Percentiles rank a stretch among this genome's conserved stretches.
Evolutionary conservation across 2,113 vertebrate species (phyloP).

Genomic region (Carassius gibelio): DNA sequence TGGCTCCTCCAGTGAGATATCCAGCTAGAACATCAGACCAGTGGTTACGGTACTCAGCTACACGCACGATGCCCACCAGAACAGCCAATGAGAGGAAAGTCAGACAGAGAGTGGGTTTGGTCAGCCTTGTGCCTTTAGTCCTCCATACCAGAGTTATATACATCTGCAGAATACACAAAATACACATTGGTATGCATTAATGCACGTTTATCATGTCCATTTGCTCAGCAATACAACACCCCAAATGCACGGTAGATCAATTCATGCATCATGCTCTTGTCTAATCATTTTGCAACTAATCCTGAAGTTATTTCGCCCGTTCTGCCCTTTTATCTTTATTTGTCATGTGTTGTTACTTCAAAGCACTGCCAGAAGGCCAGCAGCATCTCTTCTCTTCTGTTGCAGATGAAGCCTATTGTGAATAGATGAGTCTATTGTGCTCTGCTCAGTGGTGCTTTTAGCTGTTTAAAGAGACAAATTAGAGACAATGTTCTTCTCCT

Average conservation of each 20-base stretch:
- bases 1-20: conserved; percentile 84
- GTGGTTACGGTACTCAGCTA: conserved; percentile 89
- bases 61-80: conserved; percentile 86
- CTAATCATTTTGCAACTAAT: neutral
- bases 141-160: conserved; percentile 86
- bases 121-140: conserved; percentile 87
- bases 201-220: neutral
- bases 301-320: neutral
- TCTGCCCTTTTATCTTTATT: neutral
- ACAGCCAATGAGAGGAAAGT: conserved; percentile 84
- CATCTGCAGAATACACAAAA: conserved; percentile 77
- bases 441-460: neutral
- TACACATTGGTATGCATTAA: neutral
- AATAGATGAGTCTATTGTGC: neutral
- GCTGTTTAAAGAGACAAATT: neutral
- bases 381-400: neutral
- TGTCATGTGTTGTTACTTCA: neutral
- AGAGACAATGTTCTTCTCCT: neutral
- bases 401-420: neutral
- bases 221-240: neutral
- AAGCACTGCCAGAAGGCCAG: neutral
- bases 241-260: neutral
- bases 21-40: conserved; percentile 89
- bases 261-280: neutral
- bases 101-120: conserved; percentile 86